A percentile compares a stretch with the other conserved stretches of the same genome.
These are phyloP conservation scores for Miniopterus natalensis DNA, from an alignment of 2,113 vertebrate species.

Conservation along the genomic window DNA sequence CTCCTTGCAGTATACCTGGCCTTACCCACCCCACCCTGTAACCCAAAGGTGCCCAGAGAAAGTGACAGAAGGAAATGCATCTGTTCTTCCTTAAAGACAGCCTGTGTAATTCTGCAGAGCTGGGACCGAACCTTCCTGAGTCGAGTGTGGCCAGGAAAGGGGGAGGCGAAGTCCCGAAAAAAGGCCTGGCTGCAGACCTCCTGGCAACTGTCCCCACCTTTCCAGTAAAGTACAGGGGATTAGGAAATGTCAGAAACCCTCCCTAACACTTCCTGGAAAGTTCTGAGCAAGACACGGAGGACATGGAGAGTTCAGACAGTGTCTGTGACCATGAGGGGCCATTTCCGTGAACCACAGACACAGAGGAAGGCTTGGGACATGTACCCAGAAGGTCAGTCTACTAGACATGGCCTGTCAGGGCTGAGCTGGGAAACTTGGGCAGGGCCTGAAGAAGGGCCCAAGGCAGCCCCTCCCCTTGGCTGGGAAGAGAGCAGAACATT, in stretches of 20 bases:
- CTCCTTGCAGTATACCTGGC: neutral
- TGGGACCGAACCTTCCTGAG: neutral
- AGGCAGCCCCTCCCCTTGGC: neutral
- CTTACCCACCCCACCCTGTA: neutral
- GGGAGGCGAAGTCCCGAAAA: neutral
- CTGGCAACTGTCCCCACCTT: conserved; percentile 14
- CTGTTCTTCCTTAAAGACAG: neutral
- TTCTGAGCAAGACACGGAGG: neutral
- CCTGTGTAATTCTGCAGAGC: neutral
- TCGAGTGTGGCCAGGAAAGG: neutral
- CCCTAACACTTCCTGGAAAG: conserved; percentile 47
- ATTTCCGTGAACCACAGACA: neutral
- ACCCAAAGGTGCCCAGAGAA: neutral
- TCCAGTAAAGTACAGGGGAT: conserved; percentile 54
- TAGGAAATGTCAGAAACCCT: conserved; percentile 67
- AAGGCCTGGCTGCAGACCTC: neutral
- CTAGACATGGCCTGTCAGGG: neutral
- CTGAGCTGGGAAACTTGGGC: neutral
- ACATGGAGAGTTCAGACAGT: neutral
- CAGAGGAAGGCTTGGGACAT: neutral
- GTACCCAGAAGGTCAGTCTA: neutral
- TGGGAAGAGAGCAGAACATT: neutral
- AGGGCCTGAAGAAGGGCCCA: neutral
- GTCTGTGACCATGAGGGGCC: neutral
- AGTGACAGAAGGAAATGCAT: neutral